Evolutionary conservation across 2,113 vertebrate species (phyloP), one percentile per base, ranked within the genome.

Genomic region (Bagarius yarrelli): DNA sequence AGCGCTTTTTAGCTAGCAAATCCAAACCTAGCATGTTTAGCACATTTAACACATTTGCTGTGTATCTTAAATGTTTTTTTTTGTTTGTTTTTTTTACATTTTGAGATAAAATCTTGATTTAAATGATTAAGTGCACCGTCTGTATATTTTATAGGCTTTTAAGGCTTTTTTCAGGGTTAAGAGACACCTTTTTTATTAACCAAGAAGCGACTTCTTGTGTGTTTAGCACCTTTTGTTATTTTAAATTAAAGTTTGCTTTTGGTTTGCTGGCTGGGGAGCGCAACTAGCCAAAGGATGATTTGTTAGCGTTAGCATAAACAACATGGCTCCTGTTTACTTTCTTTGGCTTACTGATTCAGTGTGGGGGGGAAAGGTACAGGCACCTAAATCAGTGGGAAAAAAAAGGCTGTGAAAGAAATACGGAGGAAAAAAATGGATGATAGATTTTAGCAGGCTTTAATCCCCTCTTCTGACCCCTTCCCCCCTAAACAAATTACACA

Each of bases 381-480:
- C 70, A 55, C 70, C 50, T n/a, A 21, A 8, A 55, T 73, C 70
- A 55, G 50, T 73, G 70, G 70, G 70, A 75, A 61, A 87, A 32
- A 66, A 47, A 47, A 47, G 9, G 34, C 19, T 2, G 8, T 13
- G 16, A 30, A 34, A 23, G 64, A 66, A 72, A 56, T 61, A 69
- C 23, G 57, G 44, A 53, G 56, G 64, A 64, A 70, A 56, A 61
- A 55, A 30, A 30, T 8, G 16, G 6, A 21, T 4, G 23, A 25
- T 3, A 53, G 59, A n/a, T 14, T 52, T 64, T 34, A 50, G 76
- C 60, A 57, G 47, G 64, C 40, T 80, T 67, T 80, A 32, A 34
- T 30, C 40, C 79, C 36, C 64, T 64, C 75, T 77, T 52, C 67
- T 25, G n/a, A 52, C 25, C 75, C 50, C 27, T 34, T 18, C 44